Evolutionary conservation across 2,797 vertebrate genomes (phyloP).

Genomic region (Buceros bicornis): DNA sequence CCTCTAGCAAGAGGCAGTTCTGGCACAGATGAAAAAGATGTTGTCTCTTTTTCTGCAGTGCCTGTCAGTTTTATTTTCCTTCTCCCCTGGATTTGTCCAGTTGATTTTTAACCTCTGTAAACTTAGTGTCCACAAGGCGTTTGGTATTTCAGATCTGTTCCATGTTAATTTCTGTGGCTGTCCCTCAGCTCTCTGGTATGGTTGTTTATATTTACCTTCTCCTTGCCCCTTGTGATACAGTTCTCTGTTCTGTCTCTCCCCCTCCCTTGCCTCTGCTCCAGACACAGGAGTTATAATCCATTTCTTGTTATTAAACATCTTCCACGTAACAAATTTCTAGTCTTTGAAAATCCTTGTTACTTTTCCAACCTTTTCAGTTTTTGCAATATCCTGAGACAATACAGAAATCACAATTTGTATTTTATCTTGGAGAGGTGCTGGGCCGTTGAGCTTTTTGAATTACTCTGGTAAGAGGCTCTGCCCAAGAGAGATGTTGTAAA

Average conservation of each 20-base stretch:
- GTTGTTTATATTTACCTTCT: neutral
- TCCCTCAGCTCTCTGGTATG: neutral
- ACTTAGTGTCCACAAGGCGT: rapidly evolving
- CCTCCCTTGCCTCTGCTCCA: neutral
- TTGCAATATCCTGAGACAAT: neutral
- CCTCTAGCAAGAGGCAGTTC: neutral
- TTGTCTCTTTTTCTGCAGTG: neutral
- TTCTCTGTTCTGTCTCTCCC: neutral
- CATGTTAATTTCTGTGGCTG: neutral
- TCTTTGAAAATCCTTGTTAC: neutral
- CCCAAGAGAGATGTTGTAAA: neutral
- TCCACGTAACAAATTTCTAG: rapidly evolving
- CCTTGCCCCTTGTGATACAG: neutral
- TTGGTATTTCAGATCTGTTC: neutral
- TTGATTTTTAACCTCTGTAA: neutral
- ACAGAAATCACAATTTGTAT: neutral
- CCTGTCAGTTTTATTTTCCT: neutral
- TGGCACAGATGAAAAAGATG: neutral
- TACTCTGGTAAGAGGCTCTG: neutral
- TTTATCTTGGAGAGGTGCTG: neutral
- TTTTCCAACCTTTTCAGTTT: neutral
- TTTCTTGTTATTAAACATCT: neutral
- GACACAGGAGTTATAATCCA: neutral
- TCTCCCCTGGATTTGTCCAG: neutral
- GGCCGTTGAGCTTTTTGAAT: neutral